These are phyloP conservation scores for Euphydryas editha DNA, from an alignment of 2,888 invertebrate genomes.

Conservation along the genomic window DNA sequence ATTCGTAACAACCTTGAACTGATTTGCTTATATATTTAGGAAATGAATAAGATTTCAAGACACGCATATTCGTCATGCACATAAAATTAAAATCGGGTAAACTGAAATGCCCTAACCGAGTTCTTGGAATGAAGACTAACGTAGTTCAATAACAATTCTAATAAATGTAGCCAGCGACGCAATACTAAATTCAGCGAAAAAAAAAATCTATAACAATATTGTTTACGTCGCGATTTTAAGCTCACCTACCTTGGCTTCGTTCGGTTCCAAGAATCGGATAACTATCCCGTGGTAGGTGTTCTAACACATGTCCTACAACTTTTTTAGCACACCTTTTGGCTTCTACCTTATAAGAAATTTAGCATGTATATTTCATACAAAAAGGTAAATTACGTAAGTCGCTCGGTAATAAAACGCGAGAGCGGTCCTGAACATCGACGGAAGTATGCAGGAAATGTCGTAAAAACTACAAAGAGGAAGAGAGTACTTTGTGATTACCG, in stretches of 20 bases:
- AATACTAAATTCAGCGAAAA: background rate
- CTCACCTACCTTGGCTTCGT: background rate
- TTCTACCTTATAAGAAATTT: conserved; percentile 24
- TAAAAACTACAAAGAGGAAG: conserved; percentile 67
- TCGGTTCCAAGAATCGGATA: background rate
- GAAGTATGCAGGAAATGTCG: conserved; percentile 51
- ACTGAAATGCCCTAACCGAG: background rate
- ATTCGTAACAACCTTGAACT: conserved; percentile 44
- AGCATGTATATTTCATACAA: conserved; percentile 15
- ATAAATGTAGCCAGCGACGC: background rate
- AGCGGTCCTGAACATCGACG: conserved; percentile 25
- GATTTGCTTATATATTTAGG: conserved; percentile 52
- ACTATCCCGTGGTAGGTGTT: background rate
- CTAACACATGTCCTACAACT: conserved; percentile 13
- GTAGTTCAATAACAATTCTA: background rate
- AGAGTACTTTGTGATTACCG: conserved; percentile 67
- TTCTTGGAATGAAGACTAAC: background rate
- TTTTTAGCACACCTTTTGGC: conserved; percentile 16
- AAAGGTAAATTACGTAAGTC: conserved; percentile 32
- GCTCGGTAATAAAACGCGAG: conserved; percentile 17
- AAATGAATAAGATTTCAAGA: conserved; percentile 43
- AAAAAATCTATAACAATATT: background rate
- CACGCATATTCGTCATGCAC: conserved; percentile 34
- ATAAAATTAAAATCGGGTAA: background rate
- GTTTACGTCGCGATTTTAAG: background rate